These are phyloP conservation scores for Galaxea fascicularis DNA, from an alignment of 92 coral and sea anemone genomes.

Conservation along the genomic window DNA sequence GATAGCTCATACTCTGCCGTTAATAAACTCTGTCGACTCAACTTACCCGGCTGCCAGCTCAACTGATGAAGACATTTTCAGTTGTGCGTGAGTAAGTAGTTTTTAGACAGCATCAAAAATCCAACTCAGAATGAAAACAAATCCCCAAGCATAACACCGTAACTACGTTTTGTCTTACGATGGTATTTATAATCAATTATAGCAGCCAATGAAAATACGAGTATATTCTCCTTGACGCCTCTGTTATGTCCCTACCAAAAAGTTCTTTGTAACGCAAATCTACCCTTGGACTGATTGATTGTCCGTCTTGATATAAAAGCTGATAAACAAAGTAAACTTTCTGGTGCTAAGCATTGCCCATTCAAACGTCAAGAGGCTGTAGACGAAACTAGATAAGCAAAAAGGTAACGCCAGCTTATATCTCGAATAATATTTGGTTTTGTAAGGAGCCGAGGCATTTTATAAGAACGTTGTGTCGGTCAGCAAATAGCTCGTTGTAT, in stretches of 20 bases:
- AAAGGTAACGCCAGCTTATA: no score
- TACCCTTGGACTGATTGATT: neutral
- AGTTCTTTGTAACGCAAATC: neutral
- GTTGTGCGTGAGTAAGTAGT: neutral
- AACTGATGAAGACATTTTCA: slow-evolving; percentile 3
- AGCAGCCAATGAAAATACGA: slow-evolving; percentile 6
- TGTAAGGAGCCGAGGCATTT: no score
- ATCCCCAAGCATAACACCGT: neutral
- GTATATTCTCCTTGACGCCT: neutral
- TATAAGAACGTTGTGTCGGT: no score
- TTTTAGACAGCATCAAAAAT: neutral
- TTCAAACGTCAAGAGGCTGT: no score
- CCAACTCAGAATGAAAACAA: neutral
- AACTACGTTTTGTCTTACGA: neutral
- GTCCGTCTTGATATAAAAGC: neutral
- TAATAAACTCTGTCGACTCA: no score
- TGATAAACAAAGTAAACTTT: neutral
- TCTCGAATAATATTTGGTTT: no score
- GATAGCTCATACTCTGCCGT: neutral
- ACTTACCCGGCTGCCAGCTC: slow-evolving; percentile 27
- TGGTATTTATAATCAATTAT: neutral
- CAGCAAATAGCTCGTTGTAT: no score
- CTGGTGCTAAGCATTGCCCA: no score
- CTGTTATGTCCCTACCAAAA: neutral
- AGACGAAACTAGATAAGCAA: no score